Base-by-base conservation (phyloP, 2,797 vertebrate species). In the Diglossa cyanea region DNA sequence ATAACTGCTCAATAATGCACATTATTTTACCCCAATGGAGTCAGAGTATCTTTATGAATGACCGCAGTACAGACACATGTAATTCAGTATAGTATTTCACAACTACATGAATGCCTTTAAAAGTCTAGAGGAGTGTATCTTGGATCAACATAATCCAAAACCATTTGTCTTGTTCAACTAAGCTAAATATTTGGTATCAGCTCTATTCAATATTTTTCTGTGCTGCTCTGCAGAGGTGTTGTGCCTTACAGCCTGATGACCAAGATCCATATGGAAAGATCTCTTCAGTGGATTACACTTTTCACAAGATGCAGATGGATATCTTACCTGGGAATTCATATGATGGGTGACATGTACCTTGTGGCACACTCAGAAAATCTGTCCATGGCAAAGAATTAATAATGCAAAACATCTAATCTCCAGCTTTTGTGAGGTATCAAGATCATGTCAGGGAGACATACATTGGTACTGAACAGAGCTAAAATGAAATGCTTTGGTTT, bases 401-500 rank as follows among this genome's bases (percentile, higher is more conserved):
- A 79, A 72, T 39, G 16, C 33, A 66, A 86, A 50, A 26, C 48
- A 63, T 48, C 37, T 88, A 81, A 79, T 76, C 55, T 82, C 35
- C 50, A 63, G 60, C 13, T 77, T 44, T 82, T 66, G 23, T 51
- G 68, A 65, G 15, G 19, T 79, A 82, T 75, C 63, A 79, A 73
- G 77, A 87, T 82, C 17, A 44, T 67, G 82, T 93, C 65, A 61
- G 61, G 39, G 70, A 74, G 50, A 68, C 17, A 83, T 65, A 82
- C 17, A 37, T 2, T 61, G 28, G 19, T 78, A 57, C 60, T 63
- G 71, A 94, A 35, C 54, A 51, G 42, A 96, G 17, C 13, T 79
- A 35, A 91, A 95, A 74, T 28, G 13, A 74, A 93, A 80, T 54
- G 54, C 33, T 91, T 86, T 87, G 54, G 35, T 91, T 96, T 96